Conservation (phyloP, 1,140 invertebrate genomes). For the Nixonia krombeini region DNA sequence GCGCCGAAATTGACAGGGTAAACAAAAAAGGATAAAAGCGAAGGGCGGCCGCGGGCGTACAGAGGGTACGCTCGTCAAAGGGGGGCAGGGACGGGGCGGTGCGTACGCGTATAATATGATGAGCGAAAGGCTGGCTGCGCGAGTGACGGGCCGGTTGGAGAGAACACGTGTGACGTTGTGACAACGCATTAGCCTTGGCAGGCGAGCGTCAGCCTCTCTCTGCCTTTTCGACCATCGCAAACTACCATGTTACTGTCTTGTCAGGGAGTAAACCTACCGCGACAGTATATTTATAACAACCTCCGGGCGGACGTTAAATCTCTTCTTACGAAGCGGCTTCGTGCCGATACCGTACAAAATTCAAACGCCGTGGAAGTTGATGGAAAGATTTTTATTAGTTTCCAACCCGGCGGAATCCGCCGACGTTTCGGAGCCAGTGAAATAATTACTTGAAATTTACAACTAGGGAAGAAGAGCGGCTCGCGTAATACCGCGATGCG, state of each 20-base stretch:
- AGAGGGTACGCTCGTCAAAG: neutral
- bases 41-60: neutral
- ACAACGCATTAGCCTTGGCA: conserved; percentile 57
- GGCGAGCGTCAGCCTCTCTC: conserved; percentile 43
- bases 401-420: too few relatives aligned
- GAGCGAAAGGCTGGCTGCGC: conserved; percentile 11
- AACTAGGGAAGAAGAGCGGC: too few relatives aligned
- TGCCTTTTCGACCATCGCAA: conserved; percentile 27
- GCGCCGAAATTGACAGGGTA: neutral
- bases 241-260: conserved; percentile 51
- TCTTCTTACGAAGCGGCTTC: neutral
- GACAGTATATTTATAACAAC: conserved; percentile 59
- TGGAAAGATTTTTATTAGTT: too few relatives aligned
- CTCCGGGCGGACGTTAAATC: conserved; percentile 16
- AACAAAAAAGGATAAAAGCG: conserved; percentile 5
- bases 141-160: conserved; percentile 14
- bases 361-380: too few relatives aligned
- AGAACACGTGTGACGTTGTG: conserved; percentile 47
- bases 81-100: conserved; percentile 3
- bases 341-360: neutral
- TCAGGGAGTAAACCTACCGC: conserved; percentile 29
- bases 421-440: too few relatives aligned
- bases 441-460: too few relatives aligned
- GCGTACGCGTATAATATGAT: conserved; percentile 9
- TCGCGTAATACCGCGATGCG: too few relatives aligned